Conservation (phyloP, 2,113 vertebrate genomes). For the Lanius ludovicianus region DNA sequence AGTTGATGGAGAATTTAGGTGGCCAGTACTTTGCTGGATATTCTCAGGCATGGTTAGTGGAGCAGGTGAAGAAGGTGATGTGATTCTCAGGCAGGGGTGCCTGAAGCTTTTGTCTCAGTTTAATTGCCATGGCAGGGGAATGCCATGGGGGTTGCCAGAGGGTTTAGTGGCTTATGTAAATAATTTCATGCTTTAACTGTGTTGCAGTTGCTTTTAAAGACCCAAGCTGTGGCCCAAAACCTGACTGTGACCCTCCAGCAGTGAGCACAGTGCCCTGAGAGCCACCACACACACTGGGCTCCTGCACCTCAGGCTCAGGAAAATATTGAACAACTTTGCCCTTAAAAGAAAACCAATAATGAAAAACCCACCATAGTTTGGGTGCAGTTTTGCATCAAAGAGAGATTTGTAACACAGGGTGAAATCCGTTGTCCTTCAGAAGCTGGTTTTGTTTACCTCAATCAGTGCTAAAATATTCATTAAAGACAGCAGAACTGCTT, state of each 20-base stretch:
- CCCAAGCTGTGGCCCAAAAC: neutral
- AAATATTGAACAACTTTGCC: neutral
- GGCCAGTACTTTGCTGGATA: neutral
- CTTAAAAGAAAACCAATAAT: neutral
- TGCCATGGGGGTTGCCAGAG: neutral
- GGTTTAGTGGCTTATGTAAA: neutral
- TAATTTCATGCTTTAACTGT: neutral
- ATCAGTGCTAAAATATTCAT: slow-evolving; percentile 80
- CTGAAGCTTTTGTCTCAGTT: neutral
- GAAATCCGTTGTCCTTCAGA: slow-evolving; percentile 70
- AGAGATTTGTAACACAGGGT: slow-evolving; percentile 41
- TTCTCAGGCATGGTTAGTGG: neutral
- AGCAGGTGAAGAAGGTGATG: neutral
- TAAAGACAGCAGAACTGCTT: slow-evolving; percentile 63
- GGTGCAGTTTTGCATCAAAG: slow-evolving; percentile 44
- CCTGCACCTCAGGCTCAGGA: neutral
- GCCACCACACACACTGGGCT: neutral
- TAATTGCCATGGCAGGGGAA: neutral
- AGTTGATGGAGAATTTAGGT: neutral
- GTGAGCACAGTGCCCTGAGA: neutral
- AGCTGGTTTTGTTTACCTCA: slow-evolving; percentile 74
- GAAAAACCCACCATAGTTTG: rapidly evolving
- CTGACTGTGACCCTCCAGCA: neutral
- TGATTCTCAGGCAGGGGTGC: neutral
- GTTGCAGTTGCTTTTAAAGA: neutral